Percentiles rank a stretch among this genome's conserved stretches.
These are phyloP conservation scores for Phyllopteryx taeniolatus DNA, from an alignment of 2,113 vertebrate species.

Conservation along the genomic window DNA sequence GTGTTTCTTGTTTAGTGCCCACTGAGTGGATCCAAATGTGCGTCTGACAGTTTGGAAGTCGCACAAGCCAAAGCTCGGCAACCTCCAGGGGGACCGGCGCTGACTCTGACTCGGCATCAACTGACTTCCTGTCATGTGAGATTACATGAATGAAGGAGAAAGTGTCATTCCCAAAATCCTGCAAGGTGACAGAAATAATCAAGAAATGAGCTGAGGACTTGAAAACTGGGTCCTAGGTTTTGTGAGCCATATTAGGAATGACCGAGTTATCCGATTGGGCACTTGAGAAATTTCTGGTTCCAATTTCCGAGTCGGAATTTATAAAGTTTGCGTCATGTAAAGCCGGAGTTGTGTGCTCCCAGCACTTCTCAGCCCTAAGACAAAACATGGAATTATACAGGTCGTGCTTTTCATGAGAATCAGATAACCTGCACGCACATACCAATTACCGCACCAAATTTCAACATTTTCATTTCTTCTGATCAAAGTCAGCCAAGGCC, in stretches of 20 bases:
- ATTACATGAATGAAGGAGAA: not conserved
- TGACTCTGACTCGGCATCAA: not conserved
- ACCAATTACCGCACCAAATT: no score
- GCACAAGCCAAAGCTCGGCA: not conserved
- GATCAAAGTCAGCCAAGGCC: no score
- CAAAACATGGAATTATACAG: no score
- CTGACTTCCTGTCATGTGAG: not conserved
- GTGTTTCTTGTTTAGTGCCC: constrained; percentile 5
- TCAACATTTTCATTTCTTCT: no score
- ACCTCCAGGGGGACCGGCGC: not conserved
- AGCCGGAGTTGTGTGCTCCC: no score
- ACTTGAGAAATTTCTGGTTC: not conserved
- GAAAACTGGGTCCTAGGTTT: not conserved
- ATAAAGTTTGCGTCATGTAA: no score
- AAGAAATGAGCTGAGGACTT: not conserved
- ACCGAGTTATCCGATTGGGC: not conserved
- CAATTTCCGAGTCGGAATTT: no score
- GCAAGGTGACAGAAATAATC: not conserved
- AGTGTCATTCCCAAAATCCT: not conserved
- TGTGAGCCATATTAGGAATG: no score
- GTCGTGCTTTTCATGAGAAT: no score
- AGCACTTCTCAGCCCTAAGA: no score
- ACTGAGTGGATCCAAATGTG: constrained; percentile 1
- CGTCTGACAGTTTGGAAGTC: constrained; percentile 3
- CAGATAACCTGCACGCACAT: no score